phyloP scores from a whole-genome alignment of 1,140 invertebrate species.

The Tenebrio molitor region DNA sequence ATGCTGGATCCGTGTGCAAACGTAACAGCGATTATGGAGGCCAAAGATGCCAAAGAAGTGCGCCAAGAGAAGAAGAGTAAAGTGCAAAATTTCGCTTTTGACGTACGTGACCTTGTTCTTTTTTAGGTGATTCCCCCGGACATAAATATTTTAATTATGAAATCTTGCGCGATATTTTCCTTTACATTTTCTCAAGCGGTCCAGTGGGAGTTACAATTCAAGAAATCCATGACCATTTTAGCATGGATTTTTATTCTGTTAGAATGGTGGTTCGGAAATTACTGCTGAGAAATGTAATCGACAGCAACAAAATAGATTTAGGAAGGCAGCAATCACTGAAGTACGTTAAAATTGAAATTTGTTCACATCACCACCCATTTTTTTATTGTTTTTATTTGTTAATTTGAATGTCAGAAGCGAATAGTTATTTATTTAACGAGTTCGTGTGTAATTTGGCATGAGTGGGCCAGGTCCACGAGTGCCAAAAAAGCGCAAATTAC shows the following conservation, averaged over 20 bases:
- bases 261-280: constrained; percentile 53
- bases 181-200: constrained; percentile 49
- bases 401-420: no score
- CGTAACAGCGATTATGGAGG: constrained; percentile 61
- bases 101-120: neutral
- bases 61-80: constrained; percentile 35
- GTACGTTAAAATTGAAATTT: constrained; percentile 49
- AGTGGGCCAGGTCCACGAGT: no score
- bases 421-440: no score
- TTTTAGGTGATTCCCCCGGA: constrained; percentile 1
- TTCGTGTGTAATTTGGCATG: no score
- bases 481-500: no score
- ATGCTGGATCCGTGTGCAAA: constrained; percentile 70
- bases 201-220: constrained; percentile 42
- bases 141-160: constrained; percentile 51
- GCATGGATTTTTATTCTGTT: constrained; percentile 51
- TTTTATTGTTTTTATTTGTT: no score
- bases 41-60: constrained; percentile 51
- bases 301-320: constrained; percentile 53
- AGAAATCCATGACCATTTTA: constrained; percentile 48
- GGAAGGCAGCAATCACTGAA: constrained; percentile 53
- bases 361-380: no score
- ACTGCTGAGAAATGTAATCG: constrained; percentile 50
- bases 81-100: neutral
- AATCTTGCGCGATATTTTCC: constrained; percentile 53